Percentiles rank a stretch among this genome's conserved stretches.
phyloP scores from a whole-genome alignment of 23 tunicate genomes.

The Halocynthia roretzi region DNA sequence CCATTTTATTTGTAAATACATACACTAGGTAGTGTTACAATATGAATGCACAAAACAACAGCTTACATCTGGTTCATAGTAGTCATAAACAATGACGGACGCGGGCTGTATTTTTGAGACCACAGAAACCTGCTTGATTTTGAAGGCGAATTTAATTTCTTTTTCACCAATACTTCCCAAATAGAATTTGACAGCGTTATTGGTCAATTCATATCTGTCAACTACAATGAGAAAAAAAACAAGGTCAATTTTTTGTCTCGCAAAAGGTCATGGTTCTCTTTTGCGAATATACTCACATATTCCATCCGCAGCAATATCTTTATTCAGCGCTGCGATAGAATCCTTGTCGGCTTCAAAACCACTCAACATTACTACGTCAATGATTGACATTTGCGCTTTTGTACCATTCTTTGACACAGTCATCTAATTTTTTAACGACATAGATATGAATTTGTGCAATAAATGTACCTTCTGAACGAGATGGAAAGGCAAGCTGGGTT shows the following conservation, averaged over 20 bases:
- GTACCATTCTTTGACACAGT: conserved; percentile 18
- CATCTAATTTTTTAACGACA: neutral
- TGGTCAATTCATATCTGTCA: conserved; percentile 43
- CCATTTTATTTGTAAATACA: too few relatives aligned
- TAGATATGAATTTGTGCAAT: too few relatives aligned
- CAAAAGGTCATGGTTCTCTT: neutral
- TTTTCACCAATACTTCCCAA: conserved; percentile 17
- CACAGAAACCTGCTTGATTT: conserved; percentile 8
- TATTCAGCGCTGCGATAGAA: neutral
- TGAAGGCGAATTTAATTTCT: conserved; percentile 17
- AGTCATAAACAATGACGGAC: conserved; percentile 45
- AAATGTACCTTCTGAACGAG: too few relatives aligned
- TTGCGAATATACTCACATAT: conserved; percentile 4
- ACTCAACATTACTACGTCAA: conserved; percentile 26
- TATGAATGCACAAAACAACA: too few relatives aligned
- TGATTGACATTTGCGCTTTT: conserved; percentile 21
- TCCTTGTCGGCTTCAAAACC: conserved; percentile 9
- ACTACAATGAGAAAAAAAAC: conserved; percentile 20
- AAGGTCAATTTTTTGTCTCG: neutral
- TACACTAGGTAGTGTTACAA: too few relatives aligned
- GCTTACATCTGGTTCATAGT: conserved; percentile 65
- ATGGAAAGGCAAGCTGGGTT: too few relatives aligned
- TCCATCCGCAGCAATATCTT: conserved; percentile 37
- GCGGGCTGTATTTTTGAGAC: conserved; percentile 25
- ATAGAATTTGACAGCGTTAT: conserved; percentile 26